Base-by-base conservation (phyloP, 2,113 vertebrate genomes). In the Turdus rufiventris region DNA sequence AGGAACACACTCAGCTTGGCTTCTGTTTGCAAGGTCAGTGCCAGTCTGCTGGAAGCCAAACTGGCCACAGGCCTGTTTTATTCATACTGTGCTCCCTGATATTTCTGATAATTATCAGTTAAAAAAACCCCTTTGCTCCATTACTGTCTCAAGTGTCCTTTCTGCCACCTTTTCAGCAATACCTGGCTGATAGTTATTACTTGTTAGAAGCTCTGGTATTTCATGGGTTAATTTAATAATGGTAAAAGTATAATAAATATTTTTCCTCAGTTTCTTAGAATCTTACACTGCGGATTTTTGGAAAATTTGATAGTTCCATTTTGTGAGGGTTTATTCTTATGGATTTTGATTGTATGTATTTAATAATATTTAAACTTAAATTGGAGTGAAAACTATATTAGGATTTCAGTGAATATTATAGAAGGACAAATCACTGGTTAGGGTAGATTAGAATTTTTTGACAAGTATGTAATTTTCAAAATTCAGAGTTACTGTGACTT, bases 71-170 rank as follows among this genome's bases (percentile, higher is more conserved):
- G 12, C 45, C 24, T 5, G 26, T 71, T 76, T 1, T 8, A 10
- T 57, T 78, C 36, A 2, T 25, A 3, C 15, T 47, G 29, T 61
- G 11, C 28, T 82, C 51, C 24, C 18, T 71, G 8, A 15, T 58
- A n/a, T 45, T 67, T 24, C 33, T 85, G 43, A 26, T 43, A 61
- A 74, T 70, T 47, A 33, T 5, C 66, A 70, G 7, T 38, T 65
- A n/a, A 36, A 16, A 56, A 18, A 19, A 2, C 4, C 8, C 6
- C 1, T 3, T 33, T 0, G 0, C 26, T 74, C 70, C 47, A 10
- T 70, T n/a, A 23, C 9, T 51, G 51, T 34, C 47, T 40, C n/a
- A 20, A 29, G n/a, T 74, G 61, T 72, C 16, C 25, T 70, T 84
- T 89, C 61, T 82, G 54, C 18, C 6, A 36, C 40, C 21, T 63